Evolutionary conservation across 1,140 invertebrate species (phyloP).

Genomic region (Brachionus paranguensis): DNA sequence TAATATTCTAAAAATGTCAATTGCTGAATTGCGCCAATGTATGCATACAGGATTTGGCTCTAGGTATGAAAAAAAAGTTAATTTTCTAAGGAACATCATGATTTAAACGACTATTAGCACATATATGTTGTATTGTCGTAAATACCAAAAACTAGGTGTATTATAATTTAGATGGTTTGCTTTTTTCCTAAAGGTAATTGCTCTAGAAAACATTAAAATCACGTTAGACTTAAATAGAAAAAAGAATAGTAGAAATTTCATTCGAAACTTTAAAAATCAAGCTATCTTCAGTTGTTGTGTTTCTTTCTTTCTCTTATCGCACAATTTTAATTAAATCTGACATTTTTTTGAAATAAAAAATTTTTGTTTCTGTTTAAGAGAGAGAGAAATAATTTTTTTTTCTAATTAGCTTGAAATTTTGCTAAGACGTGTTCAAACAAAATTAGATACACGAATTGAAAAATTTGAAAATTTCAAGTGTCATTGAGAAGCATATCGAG

Average conservation of each 20-base stretch:
- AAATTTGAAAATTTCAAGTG: background rate
- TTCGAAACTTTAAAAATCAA: background rate
- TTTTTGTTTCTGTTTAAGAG: too few relatives aligned
- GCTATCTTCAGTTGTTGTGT: background rate
- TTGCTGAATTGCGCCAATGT: background rate
- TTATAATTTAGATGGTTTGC: background rate
- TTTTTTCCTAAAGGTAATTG: background rate
- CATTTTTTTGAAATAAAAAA: background rate
- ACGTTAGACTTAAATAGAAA: background rate
- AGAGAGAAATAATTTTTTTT: background rate
- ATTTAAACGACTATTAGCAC: background rate
- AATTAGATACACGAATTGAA: background rate
- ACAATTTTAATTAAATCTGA: background rate
- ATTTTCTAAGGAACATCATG: background rate
- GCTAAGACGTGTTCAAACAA: background rate
- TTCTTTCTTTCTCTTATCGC: background rate
- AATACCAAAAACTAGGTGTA: conserved; percentile 17
- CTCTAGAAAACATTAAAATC: background rate
- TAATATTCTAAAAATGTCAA: background rate
- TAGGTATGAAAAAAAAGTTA: background rate
- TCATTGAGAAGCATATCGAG: background rate
- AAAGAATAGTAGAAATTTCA: background rate
- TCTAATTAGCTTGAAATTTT: background rate
- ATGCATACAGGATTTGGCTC: background rate
- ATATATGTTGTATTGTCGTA: background rate